Conservation (phyloP, 2,797 vertebrate species). For the Oceanodroma leucorhoa region DNA sequence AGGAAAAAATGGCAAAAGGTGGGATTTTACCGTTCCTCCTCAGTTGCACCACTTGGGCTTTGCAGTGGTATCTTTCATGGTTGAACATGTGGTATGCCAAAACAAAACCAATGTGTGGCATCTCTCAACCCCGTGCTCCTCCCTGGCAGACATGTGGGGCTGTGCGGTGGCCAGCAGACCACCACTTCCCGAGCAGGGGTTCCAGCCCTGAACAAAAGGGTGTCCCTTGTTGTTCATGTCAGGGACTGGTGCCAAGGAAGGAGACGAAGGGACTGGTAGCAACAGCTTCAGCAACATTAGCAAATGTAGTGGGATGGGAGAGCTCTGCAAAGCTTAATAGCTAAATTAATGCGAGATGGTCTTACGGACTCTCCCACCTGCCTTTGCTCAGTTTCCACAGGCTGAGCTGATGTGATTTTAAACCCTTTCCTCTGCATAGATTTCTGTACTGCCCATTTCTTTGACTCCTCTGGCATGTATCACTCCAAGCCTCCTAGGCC, state of each 20-base stretch:
- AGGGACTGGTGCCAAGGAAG: neutral
- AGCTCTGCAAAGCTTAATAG: neutral
- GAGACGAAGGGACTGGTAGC: neutral
- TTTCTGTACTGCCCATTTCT: neutral
- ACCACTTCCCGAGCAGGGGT: fast-evolving
- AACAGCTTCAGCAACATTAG: neutral
- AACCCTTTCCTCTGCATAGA: neutral
- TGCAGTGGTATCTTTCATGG: neutral
- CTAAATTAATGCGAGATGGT: neutral
- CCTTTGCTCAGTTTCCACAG: neutral
- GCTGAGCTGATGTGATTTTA: neutral
- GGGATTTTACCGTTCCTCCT: neutral
- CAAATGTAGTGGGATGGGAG: neutral
- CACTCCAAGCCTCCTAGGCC: neutral
- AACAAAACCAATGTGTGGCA: fast-evolving
- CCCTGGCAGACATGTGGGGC: fast-evolving
- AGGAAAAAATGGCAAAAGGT: neutral
- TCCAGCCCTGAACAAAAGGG: neutral
- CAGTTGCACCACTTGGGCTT: neutral
- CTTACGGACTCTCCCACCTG: neutral
- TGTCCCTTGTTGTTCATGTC: neutral
- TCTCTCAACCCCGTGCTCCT: neutral
- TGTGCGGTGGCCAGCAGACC: neutral
- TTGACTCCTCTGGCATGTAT: neutral
- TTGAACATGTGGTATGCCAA: neutral